A percentile compares a stretch with the other conserved stretches of the same genome.
These are phyloP conservation scores for Tetanocera ferruginea DNA, from an alignment of 2,888 invertebrate species.

Conservation along the genomic window DNA sequence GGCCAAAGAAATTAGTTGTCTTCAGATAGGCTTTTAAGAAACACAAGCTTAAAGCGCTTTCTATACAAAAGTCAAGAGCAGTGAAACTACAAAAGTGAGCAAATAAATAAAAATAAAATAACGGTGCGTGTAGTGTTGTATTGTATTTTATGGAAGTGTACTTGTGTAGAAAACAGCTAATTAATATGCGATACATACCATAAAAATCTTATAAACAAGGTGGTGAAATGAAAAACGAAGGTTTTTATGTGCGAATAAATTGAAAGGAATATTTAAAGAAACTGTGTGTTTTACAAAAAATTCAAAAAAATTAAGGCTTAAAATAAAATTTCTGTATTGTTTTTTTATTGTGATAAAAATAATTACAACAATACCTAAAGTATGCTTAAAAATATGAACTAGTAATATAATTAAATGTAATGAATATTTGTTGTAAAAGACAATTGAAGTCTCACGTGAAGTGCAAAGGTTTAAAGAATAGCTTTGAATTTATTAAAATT, in stretches of 20 bases:
- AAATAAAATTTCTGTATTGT: no score
- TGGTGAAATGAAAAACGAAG: background rate
- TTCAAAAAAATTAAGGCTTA: no score
- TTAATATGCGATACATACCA: background rate
- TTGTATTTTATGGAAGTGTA: background rate
- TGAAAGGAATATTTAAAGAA: background rate
- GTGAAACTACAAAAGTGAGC: background rate
- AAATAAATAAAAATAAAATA: background rate
- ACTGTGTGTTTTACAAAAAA: background rate
- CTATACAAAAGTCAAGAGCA: background rate
- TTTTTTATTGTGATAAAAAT: no score
- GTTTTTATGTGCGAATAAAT: background rate
- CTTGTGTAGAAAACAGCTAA: background rate
- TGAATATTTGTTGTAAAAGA: no score
- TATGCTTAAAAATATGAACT: no score
- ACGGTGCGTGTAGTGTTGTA: background rate
- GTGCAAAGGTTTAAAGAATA: no score
- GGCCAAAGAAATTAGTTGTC: conserved; percentile 55
- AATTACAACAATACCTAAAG: no score
- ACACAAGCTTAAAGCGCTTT: conserved; percentile 36
- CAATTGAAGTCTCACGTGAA: no score
- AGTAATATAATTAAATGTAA: no score
- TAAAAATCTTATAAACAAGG: background rate
- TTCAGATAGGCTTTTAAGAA: conserved; percentile 44
- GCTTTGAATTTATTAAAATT: no score